These are phyloP conservation scores for Hephaestus fuliginosus DNA, from an alignment of 2,797 vertebrate species.

Conservation along the genomic window DNA sequence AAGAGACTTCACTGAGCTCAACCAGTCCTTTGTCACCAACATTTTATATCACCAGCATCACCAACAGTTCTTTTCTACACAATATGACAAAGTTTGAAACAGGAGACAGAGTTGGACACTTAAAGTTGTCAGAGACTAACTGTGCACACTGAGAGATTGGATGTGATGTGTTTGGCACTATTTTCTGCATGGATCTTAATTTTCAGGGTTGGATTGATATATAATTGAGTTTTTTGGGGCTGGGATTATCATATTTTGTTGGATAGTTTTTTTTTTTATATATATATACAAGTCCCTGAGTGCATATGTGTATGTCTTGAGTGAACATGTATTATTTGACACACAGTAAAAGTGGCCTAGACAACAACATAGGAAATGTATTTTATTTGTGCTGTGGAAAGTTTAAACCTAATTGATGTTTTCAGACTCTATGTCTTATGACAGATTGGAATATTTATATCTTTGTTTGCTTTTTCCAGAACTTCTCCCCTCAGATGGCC, in stretches of 20 bases:
- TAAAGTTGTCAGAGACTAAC: neutral
- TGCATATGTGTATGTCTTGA: neutral
- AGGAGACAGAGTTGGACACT: neutral
- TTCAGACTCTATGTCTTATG: neutral
- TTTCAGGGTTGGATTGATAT: neutral
- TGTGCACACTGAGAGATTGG: neutral
- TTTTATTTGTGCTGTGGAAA: neutral
- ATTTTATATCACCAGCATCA: neutral
- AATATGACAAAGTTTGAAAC: neutral
- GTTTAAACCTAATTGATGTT: neutral
- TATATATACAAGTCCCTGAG: no score
- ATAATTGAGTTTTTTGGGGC: neutral
- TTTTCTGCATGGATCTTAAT: neutral
- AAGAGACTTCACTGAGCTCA: neutral
- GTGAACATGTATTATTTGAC: neutral
- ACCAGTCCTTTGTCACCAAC: neutral
- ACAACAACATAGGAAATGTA: neutral
- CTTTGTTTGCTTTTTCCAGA: slow-evolving; percentile 82
- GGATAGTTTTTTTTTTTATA: neutral
- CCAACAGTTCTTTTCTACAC: no score
- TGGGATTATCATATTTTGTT: neutral
- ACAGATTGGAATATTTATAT: neutral
- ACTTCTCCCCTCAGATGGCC: slow-evolving; percentile 97
- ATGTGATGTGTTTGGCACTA: neutral
- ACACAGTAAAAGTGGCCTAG: neutral